A percentile compares a stretch with the other conserved stretches of the same genome.
These are phyloP conservation scores for Cydia strobilella DNA, from an alignment of 1,140 invertebrate species.

Conservation along the genomic window DNA sequence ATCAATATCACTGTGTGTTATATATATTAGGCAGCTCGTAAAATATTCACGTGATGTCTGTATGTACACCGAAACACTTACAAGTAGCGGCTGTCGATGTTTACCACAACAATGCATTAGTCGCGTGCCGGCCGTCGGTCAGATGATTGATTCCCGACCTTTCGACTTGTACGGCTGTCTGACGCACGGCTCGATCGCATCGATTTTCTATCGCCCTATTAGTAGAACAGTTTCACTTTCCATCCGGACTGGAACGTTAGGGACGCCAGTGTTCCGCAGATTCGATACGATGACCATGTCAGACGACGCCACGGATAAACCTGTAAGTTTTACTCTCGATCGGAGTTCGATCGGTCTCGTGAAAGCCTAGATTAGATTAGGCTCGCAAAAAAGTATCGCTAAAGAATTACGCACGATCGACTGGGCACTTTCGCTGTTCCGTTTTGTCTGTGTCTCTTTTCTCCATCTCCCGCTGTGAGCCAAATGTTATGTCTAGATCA, in stretches of 20 bases:
- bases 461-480: neutral
- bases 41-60: slow-evolving; percentile 24
- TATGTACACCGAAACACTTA: slow-evolving; percentile 32
- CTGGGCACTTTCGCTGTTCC: slow-evolving; percentile 3
- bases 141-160: slow-evolving; percentile 67
- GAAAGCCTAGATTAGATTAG: slow-evolving; percentile 14
- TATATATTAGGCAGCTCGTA: neutral
- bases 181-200: slow-evolving; percentile 60
- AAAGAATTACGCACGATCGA: slow-evolving; percentile 18
- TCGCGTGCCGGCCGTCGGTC: slow-evolving; percentile 49
- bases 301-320: slow-evolving; percentile 27
- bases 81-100: slow-evolving; percentile 36
- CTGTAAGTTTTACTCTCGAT: slow-evolving; percentile 29
- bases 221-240: slow-evolving; percentile 64
- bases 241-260: slow-evolving; percentile 52
- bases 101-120: slow-evolving; percentile 38
- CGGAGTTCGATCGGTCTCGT: slow-evolving; percentile 23
- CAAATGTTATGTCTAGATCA: neutral
- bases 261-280: slow-evolving; percentile 38
- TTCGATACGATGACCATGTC: slow-evolving; percentile 31
- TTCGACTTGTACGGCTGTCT: slow-evolving; percentile 52
- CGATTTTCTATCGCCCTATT: slow-evolving; percentile 61
- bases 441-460: neutral
- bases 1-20: slow-evolving; percentile 28
- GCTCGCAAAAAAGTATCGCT: slow-evolving; percentile 7